Base-by-base conservation (phyloP, 2,888 invertebrate species). In the Gnatocerus cornutus region DNA sequence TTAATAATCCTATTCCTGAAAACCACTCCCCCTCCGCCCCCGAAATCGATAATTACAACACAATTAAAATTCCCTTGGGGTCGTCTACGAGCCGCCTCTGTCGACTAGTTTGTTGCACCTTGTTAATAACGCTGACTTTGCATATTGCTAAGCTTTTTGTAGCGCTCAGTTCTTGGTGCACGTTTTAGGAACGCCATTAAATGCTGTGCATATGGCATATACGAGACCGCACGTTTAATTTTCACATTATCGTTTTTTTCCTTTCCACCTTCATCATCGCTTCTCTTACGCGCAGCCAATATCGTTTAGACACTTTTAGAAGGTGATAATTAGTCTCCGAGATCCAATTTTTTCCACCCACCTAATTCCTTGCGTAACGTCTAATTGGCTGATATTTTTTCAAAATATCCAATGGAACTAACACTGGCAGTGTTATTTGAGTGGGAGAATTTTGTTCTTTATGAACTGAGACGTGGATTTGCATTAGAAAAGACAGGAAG, bases 41-140 rank as follows among this genome's bases (percentile, higher is more conserved):
- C 58, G 43, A 29, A 58, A 55, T 58, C 58, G 43, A 41, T 58
- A 58, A 58, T 58, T 58, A 58, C 58, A 29, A n/a, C 43, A 58
- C 58, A 58, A 58, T 58, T 58, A 58, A 43, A 39, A 43, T 58
- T 58, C 58, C 58, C 58, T 14, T 58, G 29, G 55, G 21, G 53
- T 52, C 37, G 41, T 37, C 39, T 33, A 74, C 75, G 75, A 76
- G 74, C 74, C 79, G 76, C 77, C 77, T 75, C 79, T 79, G 78
- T 67, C 73, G 75, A 78, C 77, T 80, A 79, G 81, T 83, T 82
- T 83, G 83, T 82, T 82, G 83, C 82, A 83, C 82, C 84, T 84
- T 83, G 84, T 84, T 84, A 84, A 84, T 84, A 83, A 83, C 79
- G 82, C 82, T 84, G 84, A 84, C 84, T 83, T 82, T 83, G 84